A percentile compares a stretch with the other conserved stretches of the same genome.
Evolutionary conservation across 1,140 invertebrate species (phyloP).

Genomic region (Drosophila leontia): DNA sequence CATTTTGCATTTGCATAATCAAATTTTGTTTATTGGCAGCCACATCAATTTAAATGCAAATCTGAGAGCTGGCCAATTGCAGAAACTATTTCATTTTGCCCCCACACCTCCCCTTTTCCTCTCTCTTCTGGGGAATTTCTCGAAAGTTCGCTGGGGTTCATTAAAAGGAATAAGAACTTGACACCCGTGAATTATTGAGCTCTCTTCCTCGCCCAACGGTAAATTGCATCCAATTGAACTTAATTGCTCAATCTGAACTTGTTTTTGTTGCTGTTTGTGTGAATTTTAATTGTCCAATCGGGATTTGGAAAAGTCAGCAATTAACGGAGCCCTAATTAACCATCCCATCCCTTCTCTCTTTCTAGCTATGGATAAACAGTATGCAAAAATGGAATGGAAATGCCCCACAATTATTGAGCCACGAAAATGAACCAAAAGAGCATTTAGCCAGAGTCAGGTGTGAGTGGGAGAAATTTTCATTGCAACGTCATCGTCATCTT

Average conservation of each 20-base stretch:
- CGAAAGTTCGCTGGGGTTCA: slow-evolving; percentile 43
- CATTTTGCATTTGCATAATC: slow-evolving; percentile 42
- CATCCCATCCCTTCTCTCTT: neutral
- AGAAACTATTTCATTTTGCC: slow-evolving; percentile 31
- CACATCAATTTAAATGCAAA: slow-evolving; percentile 51
- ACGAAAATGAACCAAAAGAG: slow-evolving; percentile 45
- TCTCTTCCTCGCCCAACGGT: slow-evolving; percentile 3
- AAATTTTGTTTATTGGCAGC: slow-evolving; percentile 39
- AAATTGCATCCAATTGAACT: slow-evolving; percentile 55
- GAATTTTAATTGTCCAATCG: slow-evolving; percentile 49
- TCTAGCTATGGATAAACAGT: slow-evolving; percentile 50
- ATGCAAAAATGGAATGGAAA: slow-evolving; percentile 40
- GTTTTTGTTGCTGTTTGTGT: slow-evolving; percentile 19
- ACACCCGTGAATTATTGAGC: slow-evolving; percentile 51
- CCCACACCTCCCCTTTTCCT: neutral
- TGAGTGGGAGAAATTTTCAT: slow-evolving; percentile 20
- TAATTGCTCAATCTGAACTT: slow-evolving; percentile 50
- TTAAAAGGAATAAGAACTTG: slow-evolving; percentile 52
- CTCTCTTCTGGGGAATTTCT: slow-evolving; percentile 18
- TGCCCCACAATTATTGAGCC: slow-evolving; percentile 41
- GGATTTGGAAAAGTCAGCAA: slow-evolving; percentile 8
- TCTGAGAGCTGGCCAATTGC: slow-evolving; percentile 39
- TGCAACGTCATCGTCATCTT: slow-evolving; percentile 52
- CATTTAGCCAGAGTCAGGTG: slow-evolving; percentile 24
- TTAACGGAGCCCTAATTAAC: slow-evolving; percentile 27